Evolutionary conservation across 2,797 vertebrate species (phyloP).

Genomic region (Chromis chromis): DNA sequence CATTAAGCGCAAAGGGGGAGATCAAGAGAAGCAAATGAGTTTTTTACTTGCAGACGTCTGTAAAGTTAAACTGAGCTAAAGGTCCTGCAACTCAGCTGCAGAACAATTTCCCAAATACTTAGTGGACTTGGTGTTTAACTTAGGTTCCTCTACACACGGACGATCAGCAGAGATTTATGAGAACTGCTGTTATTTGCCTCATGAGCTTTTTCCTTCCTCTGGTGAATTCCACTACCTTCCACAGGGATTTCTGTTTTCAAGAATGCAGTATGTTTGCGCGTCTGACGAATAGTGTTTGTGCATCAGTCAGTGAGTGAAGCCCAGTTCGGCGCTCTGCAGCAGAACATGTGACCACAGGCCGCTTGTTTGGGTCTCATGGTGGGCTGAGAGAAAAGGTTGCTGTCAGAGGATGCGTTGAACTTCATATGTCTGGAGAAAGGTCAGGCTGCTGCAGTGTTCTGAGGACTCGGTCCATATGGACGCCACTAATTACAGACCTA

Average conservation of each 20-base stretch:
- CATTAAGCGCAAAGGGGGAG: neutral
- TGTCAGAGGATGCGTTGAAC: conserved; percentile 47
- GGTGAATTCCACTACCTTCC: conserved; percentile 25
- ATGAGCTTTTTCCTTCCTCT: conserved; percentile 12
- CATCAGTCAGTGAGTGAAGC: conserved; percentile 23
- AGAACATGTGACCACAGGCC: conserved; percentile 42
- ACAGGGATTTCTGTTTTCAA: conserved; percentile 21
- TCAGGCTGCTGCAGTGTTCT: conserved; percentile 58
- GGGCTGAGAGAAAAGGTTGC: conserved; percentile 57
- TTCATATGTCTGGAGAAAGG: conserved; percentile 69
- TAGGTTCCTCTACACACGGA: neutral
- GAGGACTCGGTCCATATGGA: conserved; percentile 25
- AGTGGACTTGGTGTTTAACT: neutral
- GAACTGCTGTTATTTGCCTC: conserved; percentile 2
- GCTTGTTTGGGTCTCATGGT: neutral
- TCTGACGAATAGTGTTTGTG: neutral
- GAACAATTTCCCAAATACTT: neutral
- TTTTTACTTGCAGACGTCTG: neutral
- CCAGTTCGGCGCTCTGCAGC: conserved; percentile 1
- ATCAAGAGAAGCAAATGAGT: conserved; percentile 7
- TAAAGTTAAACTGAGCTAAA: conserved; percentile 11
- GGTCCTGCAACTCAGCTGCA: neutral
- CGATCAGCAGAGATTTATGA: conserved; percentile 6
- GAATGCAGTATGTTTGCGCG: neutral
- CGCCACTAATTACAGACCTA: conserved; percentile 61